Conservation (phyloP, 1,140 invertebrate species). For the Ips typographus region DNA sequence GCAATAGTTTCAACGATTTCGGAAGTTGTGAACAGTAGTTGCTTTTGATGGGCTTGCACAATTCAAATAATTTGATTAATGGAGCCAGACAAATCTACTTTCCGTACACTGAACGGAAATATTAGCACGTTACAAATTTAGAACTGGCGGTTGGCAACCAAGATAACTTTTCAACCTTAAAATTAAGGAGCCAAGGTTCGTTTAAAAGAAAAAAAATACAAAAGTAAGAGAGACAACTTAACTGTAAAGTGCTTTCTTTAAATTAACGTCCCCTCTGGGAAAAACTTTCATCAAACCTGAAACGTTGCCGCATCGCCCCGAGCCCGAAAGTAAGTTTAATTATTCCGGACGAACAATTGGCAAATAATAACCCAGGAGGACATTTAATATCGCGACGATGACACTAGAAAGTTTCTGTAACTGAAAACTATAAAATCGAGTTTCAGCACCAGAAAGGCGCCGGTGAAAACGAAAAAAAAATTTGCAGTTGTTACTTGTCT, state of each 20-base stretch:
- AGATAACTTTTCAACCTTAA: too few relatives aligned
- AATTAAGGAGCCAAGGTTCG: too few relatives aligned
- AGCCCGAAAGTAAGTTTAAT: slow-evolving; percentile 18
- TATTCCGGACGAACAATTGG: slow-evolving; percentile 30
- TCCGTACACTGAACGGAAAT: not conserved
- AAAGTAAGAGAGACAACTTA: too few relatives aligned
- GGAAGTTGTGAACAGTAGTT: slow-evolving; percentile 5
- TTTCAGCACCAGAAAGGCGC: slow-evolving; percentile 24
- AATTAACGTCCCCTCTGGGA: too few relatives aligned
- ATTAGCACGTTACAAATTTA: too few relatives aligned
- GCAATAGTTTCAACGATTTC: not conserved
- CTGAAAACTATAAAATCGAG: slow-evolving; percentile 36
- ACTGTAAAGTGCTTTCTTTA: too few relatives aligned
- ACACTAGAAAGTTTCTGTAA: slow-evolving; percentile 35
- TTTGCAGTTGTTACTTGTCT: slow-evolving; percentile 29
- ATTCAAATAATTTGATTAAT: not conserved
- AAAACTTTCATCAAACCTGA: too few relatives aligned
- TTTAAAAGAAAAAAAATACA: too few relatives aligned
- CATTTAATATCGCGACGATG: slow-evolving; percentile 35
- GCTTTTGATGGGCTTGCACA: slow-evolving; percentile 3
- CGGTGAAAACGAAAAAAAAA: slow-evolving; percentile 21
- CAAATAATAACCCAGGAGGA: slow-evolving; percentile 28
- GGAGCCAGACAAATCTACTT: not conserved
- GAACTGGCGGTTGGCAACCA: too few relatives aligned
- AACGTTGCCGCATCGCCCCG: not conserved